Evolutionary conservation across 2,113 vertebrate species (phyloP).

Genomic region (Corvus moneduloides): DNA sequence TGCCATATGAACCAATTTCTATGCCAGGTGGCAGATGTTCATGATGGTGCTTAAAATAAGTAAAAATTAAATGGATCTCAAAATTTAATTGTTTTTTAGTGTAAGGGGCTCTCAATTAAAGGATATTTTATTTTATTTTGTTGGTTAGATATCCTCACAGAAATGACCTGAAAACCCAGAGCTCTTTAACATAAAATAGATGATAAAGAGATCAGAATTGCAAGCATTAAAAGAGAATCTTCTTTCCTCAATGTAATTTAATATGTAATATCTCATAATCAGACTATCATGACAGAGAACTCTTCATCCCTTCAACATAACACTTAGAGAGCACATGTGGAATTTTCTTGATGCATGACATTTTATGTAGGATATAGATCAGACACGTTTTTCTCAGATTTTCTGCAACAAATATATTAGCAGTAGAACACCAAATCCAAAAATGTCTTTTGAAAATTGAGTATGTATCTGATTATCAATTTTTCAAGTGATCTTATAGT

Average conservation of each 20-base stretch:
- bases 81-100: slow-evolving; percentile 67
- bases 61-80: slow-evolving; percentile 74
- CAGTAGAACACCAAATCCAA: not conserved
- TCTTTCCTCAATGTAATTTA: not conserved
- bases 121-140: not conserved
- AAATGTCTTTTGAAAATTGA: not conserved
- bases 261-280: slow-evolving; percentile 30
- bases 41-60: slow-evolving; percentile 71
- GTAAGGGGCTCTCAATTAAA: slow-evolving; percentile 49
- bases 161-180: slow-evolving; percentile 37
- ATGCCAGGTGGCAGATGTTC: slow-evolving; percentile 79
- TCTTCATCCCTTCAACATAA: slow-evolving; percentile 26
- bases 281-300: slow-evolving; percentile 1
- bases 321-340: not conserved
- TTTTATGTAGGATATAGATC: slow-evolving; percentile 14
- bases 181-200: not conserved
- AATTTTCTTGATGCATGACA: slow-evolving; percentile 47
- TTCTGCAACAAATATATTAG: not conserved
- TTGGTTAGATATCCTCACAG: slow-evolving; percentile 11
- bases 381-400: not conserved
- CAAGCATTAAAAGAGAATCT: slow-evolving; percentile 10
- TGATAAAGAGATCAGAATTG: slow-evolving; percentile 20
- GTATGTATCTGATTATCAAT: not conserved
- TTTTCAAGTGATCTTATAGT: not conserved
- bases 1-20: slow-evolving; percentile 70